phyloP scores from a whole-genome alignment of 2,888 invertebrate genomes.

The Athalia cordata region DNA sequence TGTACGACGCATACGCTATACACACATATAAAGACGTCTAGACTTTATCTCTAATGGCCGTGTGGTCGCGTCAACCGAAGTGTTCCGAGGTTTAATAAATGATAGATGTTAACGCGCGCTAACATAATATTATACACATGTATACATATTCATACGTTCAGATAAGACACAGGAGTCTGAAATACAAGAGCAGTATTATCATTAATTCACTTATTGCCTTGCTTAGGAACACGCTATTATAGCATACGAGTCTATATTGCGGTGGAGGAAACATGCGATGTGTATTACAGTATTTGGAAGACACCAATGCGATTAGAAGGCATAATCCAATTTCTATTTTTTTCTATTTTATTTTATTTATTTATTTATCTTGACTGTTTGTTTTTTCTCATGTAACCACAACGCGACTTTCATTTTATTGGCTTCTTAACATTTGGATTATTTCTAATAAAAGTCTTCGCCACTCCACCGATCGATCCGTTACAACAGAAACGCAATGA shows the following conservation, averaged over 20 bases:
- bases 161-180: too few species aligned
- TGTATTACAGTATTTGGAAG: not conserved
- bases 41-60: constrained; percentile 24
- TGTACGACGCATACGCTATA: too few species aligned
- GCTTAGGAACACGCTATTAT: too few species aligned
- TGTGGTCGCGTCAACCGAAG: constrained; percentile 34
- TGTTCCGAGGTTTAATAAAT: constrained; percentile 28
- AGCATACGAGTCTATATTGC: too few species aligned
- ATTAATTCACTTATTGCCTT: too few species aligned
- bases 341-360: too few species aligned
- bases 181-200: too few species aligned
- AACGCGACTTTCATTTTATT: not conserved
- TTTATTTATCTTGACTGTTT: too few species aligned
- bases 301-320: constrained; percentile 23
- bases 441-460: not conserved
- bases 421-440: constrained; percentile 23
- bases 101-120: constrained; percentile 13
- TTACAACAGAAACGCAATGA: too few species aligned
- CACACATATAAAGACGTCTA: not conserved
- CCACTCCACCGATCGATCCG: too few species aligned
- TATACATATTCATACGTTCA: not conserved
- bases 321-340: constrained; percentile 25
- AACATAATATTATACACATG: not conserved
- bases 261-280: too few species aligned
- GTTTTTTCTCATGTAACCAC: not conserved